These are phyloP conservation scores for Abscondita cerata DNA, from an alignment of 2,888 invertebrate genomes.

Conservation along the genomic window DNA sequence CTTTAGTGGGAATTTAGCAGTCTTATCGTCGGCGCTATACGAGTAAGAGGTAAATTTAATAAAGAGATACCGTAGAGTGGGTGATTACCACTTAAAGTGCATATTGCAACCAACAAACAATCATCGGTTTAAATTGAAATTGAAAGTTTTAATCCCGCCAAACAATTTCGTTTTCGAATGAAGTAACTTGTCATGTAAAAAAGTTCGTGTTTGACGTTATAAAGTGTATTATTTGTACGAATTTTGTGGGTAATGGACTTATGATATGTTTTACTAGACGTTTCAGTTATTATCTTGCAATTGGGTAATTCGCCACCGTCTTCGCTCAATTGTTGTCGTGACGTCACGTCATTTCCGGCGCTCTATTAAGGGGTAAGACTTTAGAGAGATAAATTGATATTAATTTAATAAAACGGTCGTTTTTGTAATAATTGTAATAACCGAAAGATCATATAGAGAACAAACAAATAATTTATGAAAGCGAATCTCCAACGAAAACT, in stretches of 20 bases:
- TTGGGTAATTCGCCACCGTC: slow-evolving; percentile 37
- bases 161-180: too few relatives aligned
- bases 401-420: slow-evolving; percentile 21
- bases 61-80: neutral
- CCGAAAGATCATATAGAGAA: too few relatives aligned
- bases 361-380: slow-evolving; percentile 42
- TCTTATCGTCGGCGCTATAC: slow-evolving; percentile 14
- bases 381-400: slow-evolving; percentile 26
- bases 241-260: slow-evolving; percentile 14
- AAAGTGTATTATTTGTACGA: slow-evolving; percentile 2
- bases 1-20: slow-evolving; percentile 26
- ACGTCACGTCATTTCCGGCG: slow-evolving; percentile 43
- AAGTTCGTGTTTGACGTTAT: neutral
- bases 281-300: slow-evolving; percentile 28
- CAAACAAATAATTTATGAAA: too few relatives aligned
- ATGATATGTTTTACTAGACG: slow-evolving; percentile 25
- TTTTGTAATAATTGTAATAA: neutral
- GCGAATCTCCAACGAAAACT: too few relatives aligned
- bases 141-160: too few relatives aligned
- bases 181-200: too few relatives aligned
- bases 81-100: too few relatives aligned
- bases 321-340: slow-evolving; percentile 41
- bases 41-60: neutral
- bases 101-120: too few relatives aligned
- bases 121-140: too few relatives aligned